Evolutionary conservation across 2,113 vertebrate genomes (phyloP).

Genomic region (Aptenodytes forsteri): DNA sequence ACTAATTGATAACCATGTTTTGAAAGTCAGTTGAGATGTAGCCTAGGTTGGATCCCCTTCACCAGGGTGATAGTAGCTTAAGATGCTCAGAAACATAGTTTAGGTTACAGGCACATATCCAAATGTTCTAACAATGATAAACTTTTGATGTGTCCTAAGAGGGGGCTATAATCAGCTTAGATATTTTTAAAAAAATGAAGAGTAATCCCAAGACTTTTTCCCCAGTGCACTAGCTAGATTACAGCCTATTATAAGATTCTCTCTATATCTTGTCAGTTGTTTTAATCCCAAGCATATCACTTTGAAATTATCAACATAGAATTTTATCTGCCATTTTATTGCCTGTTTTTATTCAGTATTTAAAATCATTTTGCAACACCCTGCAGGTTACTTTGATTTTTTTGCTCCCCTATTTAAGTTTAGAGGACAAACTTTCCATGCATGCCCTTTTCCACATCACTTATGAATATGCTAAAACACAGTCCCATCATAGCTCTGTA

Average conservation of each 20-base stretch:
- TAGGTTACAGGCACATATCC: not conserved
- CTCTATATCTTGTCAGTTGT: not conserved
- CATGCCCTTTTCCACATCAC: not conserved
- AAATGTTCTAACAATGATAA: not conserved
- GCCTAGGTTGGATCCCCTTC: not conserved
- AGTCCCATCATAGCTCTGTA: not conserved
- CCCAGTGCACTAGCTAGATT: not conserved
- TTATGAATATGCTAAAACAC: not conserved
- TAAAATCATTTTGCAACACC: not conserved
- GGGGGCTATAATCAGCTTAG: no score
- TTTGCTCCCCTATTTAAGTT: not conserved
- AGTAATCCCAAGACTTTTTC: not conserved
- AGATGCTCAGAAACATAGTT: not conserved
- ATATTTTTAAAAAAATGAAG: not conserved
- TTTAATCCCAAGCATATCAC: not conserved
- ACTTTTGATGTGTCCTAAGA: not conserved
- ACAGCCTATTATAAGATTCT: no score
- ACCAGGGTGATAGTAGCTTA: not conserved
- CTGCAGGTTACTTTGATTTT: not conserved
- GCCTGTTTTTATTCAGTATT: not conserved
- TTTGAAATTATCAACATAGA: not conserved
- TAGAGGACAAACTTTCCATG: not conserved
- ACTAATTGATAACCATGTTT: not conserved
- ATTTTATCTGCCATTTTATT: not conserved
- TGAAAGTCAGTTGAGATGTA: not conserved